Base-by-base conservation (phyloP, 2,113 vertebrate species). In the Brienomyrus longianalis region DNA sequence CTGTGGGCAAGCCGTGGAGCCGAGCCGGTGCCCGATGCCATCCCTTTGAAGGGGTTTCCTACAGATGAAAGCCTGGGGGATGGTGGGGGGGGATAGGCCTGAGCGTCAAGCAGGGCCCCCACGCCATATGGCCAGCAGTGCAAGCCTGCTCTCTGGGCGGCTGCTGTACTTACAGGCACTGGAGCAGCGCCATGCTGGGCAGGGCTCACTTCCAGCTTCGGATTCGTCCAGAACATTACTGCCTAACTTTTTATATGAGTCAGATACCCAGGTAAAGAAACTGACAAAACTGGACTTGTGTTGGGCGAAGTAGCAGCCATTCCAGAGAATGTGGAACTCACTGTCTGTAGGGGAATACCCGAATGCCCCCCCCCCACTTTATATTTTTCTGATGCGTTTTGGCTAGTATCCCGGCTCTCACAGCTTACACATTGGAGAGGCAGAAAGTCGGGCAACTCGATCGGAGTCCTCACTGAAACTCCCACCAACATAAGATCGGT, bases 401-500 rank as follows among this genome's bases (percentile, higher is more conserved):
- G 43, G 43, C 6, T 15, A 8, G 43, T 21, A 35, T 27, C 21
- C n/a, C 1, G 2, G 31, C 66, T 74, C 11, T 13, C 66, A 35
- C 10, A 23, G 56, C 31, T 87, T 45, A 88, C 59, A 31, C 13
- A 19, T n/a, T 88, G 21, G n/a, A 89, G 15, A 11, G 35, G 35
- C 21, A 52, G 48, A 51, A 90, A 48, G 2, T 39, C 35, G 5
- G 3, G 5, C 83, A 66, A 6, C 52, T 54, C 5, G 19, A 13
- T 59, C 35, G 62, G 35, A 80, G 19, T 19, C 27, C 27, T 70
- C 54, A 3, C 43, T n/a, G 62, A 88, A 47, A 91, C 47, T 45
- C 70, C 89, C 59, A 51, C 35, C 48, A 31, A 31, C 52, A 11
- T 89, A 89, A 87, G 74, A 89, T 62, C 86, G 87, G 45, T 83